Percentiles rank a stretch among this genome's conserved stretches.
These are phyloP conservation scores for Siderastrea radians DNA, from an alignment of 92 coral and sea anemone genomes.

Conservation along the genomic window DNA sequence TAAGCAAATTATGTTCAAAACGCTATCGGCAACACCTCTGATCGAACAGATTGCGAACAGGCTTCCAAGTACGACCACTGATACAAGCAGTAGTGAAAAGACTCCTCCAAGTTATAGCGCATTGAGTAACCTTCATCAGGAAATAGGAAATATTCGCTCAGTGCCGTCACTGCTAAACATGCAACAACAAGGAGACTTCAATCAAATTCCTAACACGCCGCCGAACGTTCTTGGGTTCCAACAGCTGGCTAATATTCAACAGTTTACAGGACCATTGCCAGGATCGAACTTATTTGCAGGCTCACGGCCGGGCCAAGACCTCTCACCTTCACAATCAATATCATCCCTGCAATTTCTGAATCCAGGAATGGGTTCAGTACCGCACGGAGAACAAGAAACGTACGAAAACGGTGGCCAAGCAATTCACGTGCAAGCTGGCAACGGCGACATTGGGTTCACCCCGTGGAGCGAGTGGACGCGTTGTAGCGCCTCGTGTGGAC, in stretches of 20 bases:
- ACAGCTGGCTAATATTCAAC: constrained; percentile 1
- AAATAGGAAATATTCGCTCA: background rate
- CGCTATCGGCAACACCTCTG: constrained; percentile 31
- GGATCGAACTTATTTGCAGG: background rate
- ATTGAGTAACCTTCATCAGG: background rate
- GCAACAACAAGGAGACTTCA: background rate
- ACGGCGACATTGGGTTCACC: constrained; percentile 47
- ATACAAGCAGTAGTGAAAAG: background rate
- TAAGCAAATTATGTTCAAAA: constrained; percentile 30
- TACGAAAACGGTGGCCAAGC: constrained; percentile 37
- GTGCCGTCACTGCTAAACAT: constrained; percentile 11
- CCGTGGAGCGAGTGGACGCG: constrained; percentile 78
- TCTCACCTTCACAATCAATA: background rate
- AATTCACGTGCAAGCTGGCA: constrained; percentile 26
- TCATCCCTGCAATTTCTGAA: constrained; percentile 14
- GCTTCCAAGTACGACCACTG: background rate
- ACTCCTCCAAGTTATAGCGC: constrained; percentile 14
- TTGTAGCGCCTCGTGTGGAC: constrained; percentile 77
- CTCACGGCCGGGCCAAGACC: background rate
- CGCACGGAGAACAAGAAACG: constrained; percentile 1
- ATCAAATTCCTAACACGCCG: background rate
- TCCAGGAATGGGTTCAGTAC: constrained; percentile 1
- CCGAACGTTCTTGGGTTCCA: constrained; percentile 8
- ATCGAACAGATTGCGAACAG: constrained; percentile 26
- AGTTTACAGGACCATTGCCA: constrained; percentile 1